phyloP scores from a whole-genome alignment of 2,113 vertebrate species.

The Dolichotis patagonum region DNA sequence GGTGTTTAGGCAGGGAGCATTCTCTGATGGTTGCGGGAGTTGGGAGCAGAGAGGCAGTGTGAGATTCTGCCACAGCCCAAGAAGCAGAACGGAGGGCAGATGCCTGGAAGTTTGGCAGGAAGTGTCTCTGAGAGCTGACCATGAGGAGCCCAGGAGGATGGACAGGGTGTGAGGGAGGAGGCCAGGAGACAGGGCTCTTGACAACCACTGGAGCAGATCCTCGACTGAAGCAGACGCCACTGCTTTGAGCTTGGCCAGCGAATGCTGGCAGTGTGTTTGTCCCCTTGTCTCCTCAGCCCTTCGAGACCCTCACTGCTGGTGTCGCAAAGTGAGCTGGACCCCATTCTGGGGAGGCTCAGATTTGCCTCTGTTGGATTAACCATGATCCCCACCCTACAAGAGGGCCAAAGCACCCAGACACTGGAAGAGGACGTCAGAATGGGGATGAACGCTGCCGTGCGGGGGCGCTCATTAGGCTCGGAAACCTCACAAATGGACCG shows the following conservation, averaged over 20 bases:
- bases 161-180: background rate
- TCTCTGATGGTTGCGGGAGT: background rate
- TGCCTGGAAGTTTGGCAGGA: background rate
- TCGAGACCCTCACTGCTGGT: background rate
- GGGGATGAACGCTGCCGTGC: background rate
- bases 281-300: background rate
- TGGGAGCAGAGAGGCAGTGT: background rate
- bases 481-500: background rate
- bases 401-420: background rate
- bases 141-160: rapidly evolving
- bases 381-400: background rate
- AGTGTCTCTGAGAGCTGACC: background rate
- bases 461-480: constrained; percentile 57
- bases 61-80: background rate
- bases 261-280: background rate
- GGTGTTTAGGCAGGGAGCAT: background rate
- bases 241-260: too few relatives aligned
- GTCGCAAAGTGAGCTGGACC: background rate
- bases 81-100: background rate
- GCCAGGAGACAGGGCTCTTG: background rate
- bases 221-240: background rate
- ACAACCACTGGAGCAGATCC: background rate
- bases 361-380: background rate
- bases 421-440: constrained; percentile 8
- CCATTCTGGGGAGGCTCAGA: background rate